A percentile compares a stretch with the other conserved stretches of the same genome.
Conservation (phyloP, 1,140 invertebrate genomes). For the Nautilus pompilius region DNA sequence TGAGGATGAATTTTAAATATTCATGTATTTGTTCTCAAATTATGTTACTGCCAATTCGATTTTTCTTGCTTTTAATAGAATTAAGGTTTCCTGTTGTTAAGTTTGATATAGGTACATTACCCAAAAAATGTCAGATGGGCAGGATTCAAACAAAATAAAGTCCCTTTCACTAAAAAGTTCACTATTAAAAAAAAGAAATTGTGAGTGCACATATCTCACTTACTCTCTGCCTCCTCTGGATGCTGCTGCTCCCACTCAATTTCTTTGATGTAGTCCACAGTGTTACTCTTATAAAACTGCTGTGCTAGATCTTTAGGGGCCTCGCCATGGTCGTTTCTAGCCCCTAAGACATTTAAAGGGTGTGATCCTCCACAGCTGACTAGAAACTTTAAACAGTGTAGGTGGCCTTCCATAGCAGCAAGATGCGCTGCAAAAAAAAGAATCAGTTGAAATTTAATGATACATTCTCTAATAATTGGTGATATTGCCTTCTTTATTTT, state of each 20-base stretch:
- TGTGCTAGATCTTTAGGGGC: conserved; percentile 55
- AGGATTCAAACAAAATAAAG: too few relatives aligned
- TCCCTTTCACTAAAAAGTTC: background rate
- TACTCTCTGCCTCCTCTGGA: conserved; percentile 54
- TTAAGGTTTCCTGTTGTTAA: too few relatives aligned
- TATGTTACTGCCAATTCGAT: too few relatives aligned
- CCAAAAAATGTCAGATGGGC: too few relatives aligned
- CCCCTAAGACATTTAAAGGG: conserved; percentile 41
- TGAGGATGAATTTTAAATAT: too few relatives aligned
- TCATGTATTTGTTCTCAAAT: too few relatives aligned
- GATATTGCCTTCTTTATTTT: too few relatives aligned
- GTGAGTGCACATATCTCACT: too few relatives aligned
- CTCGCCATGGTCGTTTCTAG: conserved; percentile 55
- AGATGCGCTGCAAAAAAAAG: conserved; percentile 43
- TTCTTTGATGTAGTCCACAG: conserved; percentile 53
- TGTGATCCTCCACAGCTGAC: conserved; percentile 42
- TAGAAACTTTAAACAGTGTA: conserved; percentile 56
- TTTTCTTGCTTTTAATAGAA: too few relatives aligned
- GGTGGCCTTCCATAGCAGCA: conserved; percentile 53
- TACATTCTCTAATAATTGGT: too few relatives aligned
- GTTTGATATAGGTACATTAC: too few relatives aligned
- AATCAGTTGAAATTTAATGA: too few relatives aligned
- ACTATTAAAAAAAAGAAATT: background rate
- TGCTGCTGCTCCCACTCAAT: conserved; percentile 55
- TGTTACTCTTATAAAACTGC: conserved; percentile 53